Conservation (phyloP, 2,797 vertebrate species). For the Crocidura indochinensis region DNA sequence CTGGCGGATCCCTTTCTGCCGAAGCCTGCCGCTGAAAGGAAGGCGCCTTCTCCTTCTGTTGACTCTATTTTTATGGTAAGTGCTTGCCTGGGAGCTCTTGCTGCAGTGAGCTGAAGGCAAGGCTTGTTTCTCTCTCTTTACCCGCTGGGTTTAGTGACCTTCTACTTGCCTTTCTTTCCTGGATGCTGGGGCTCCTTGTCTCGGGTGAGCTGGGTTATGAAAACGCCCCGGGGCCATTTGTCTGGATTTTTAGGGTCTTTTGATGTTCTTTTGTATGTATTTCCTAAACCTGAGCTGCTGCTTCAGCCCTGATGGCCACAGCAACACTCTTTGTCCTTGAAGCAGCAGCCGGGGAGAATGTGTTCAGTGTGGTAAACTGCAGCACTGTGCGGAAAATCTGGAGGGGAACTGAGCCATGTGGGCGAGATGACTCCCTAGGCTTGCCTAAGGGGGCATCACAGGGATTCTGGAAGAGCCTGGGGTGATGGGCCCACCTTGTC, state of each 20-base stretch:
- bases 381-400: slow-evolving; percentile 69
- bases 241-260: slow-evolving; percentile 26
- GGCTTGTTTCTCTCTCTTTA: slow-evolving; percentile 40
- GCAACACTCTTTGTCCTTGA: slow-evolving; percentile 91
- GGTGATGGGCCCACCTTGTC: slow-evolving; percentile 41
- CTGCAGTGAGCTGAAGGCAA: slow-evolving; percentile 89
- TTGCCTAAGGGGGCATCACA: slow-evolving; percentile 20
- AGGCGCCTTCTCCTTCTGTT: slow-evolving; percentile 86
- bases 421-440: slow-evolving; percentile 37
- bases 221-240: slow-evolving; percentile 78
- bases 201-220: slow-evolving; percentile 59
- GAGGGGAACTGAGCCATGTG: slow-evolving; percentile 33
- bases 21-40: slow-evolving; percentile 81
- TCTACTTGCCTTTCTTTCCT: slow-evolving; percentile 83
- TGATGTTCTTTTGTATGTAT: slow-evolving; percentile 56
- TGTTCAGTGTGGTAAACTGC: slow-evolving; percentile 53
- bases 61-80: slow-evolving; percentile 93
- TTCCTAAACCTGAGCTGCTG: slow-evolving; percentile 38
- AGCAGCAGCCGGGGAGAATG: slow-evolving; percentile 70
- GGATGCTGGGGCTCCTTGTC: neutral
- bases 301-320: slow-evolving; percentile 79
- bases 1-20: slow-evolving; percentile 84
- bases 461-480: slow-evolving; percentile 56
- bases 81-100: slow-evolving; percentile 88
- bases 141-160: slow-evolving; percentile 89